Evolutionary conservation across 1,140 invertebrate species (phyloP).

Genomic region (Drosophila orena): DNA sequence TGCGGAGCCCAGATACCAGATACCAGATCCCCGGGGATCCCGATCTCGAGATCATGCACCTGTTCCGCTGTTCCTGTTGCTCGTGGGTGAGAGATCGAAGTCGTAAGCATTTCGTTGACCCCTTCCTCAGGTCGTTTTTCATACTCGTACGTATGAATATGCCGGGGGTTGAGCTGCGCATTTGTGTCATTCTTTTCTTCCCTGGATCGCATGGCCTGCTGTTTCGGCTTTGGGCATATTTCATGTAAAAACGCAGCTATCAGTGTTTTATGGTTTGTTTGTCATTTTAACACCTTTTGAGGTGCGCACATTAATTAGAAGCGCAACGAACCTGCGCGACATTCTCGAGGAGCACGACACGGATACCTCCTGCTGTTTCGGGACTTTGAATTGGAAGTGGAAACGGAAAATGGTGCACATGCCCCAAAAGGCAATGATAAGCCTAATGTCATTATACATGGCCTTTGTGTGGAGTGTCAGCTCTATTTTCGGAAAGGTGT

Average conservation of each 20-base stretch:
- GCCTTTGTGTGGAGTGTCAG: conserved; percentile 16
- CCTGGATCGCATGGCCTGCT: conserved; percentile 36
- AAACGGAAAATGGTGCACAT: conserved; percentile 45
- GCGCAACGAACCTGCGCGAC: conserved; percentile 63
- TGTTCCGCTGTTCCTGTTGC: conserved; percentile 60
- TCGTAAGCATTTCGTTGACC: conserved; percentile 15
- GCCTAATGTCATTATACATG: conserved; percentile 46
- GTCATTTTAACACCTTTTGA: conserved; percentile 82
- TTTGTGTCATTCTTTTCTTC: conserved; percentile 33
- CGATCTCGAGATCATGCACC: conserved; percentile 60
- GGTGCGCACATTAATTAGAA: conserved; percentile 73
- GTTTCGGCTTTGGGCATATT: conserved; percentile 39
- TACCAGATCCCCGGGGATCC: not conserved
- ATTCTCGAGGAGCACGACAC: conserved; percentile 28
- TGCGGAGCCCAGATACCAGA: too few species aligned
- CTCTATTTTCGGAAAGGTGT: conserved; percentile 18
- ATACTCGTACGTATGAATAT: conserved; percentile 61
- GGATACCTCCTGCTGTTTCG: conserved; percentile 52
- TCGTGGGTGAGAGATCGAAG: conserved; percentile 64
- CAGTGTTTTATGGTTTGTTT: conserved; percentile 83
- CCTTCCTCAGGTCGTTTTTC: conserved; percentile 54
- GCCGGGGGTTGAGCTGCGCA: conserved; percentile 31
- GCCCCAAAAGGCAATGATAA: conserved; percentile 33
- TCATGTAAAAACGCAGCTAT: conserved; percentile 56
- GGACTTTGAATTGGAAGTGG: conserved; percentile 3